Percentiles rank a stretch among this genome's conserved stretches.
phyloP scores from a whole-genome alignment of 2,797 vertebrate genomes.

The Avahi laniger region DNA sequence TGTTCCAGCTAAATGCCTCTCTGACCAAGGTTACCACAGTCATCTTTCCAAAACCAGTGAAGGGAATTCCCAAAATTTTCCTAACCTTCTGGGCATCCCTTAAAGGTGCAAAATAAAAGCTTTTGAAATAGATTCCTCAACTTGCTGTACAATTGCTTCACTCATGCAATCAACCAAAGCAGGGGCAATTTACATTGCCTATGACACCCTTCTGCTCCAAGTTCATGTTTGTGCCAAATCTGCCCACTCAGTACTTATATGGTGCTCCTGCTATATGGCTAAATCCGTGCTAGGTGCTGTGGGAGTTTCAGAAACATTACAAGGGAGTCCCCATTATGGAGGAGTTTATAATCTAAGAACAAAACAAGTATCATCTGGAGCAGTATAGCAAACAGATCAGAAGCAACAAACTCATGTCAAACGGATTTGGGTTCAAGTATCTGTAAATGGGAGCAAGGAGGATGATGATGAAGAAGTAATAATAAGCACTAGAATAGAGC shows the following conservation, averaged over 20 bases:
- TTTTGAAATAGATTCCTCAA: neutral
- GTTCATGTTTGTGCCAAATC: neutral
- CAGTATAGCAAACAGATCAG: neutral
- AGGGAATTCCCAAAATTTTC: conserved; percentile 62
- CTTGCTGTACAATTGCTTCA: neutral
- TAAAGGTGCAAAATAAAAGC: conserved; percentile 32
- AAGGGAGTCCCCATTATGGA: neutral
- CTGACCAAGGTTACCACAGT: conserved; percentile 45
- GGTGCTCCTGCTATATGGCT: neutral
- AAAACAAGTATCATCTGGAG: neutral
- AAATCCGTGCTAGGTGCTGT: neutral
- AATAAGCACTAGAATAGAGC: neutral
- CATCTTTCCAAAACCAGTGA: conserved; percentile 26
- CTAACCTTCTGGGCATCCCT: neutral
- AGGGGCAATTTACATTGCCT: neutral
- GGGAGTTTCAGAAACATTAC: neutral
- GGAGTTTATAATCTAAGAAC: neutral
- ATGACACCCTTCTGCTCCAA: neutral
- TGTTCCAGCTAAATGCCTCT: conserved; percentile 72
- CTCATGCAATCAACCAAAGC: neutral
- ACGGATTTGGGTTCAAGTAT: neutral
- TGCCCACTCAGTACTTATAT: neutral
- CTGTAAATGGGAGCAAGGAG: neutral
- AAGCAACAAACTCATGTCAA: neutral
- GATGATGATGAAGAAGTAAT: neutral